Conservation (phyloP, 2,797 vertebrate genomes). For the Carcharodon carcharias region DNA sequence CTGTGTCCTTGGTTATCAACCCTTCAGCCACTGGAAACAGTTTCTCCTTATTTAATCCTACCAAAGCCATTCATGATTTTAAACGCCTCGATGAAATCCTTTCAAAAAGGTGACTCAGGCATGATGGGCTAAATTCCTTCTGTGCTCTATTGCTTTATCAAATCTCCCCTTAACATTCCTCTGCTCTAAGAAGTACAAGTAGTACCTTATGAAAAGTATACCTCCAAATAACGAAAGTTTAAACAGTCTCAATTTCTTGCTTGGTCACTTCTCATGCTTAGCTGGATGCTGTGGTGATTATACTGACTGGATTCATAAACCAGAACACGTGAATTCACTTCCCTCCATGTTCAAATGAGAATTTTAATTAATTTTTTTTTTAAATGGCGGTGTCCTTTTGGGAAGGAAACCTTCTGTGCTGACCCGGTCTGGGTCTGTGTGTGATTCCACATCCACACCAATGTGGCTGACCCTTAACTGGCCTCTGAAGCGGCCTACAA, state of each 20-base stretch:
- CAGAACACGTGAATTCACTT: background rate
- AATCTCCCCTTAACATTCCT: background rate
- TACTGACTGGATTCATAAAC: background rate
- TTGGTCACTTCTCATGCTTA: background rate
- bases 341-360: background rate
- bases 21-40: background rate
- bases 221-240: background rate
- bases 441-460: background rate
- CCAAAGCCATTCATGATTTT: background rate
- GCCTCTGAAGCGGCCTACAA: background rate
- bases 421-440: too few relatives aligned
- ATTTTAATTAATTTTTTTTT: background rate
- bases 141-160: background rate
- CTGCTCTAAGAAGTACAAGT: background rate
- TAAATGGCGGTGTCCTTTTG: background rate
- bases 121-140: too few relatives aligned
- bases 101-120: too few relatives aligned
- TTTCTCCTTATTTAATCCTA: background rate
- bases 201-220: background rate
- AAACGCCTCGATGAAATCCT: background rate
- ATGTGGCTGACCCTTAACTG: background rate
- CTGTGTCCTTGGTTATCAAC: background rate
- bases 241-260: background rate
- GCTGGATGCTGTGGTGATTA: background rate
- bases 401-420: background rate